These are phyloP conservation scores for Philhelius pedissequus DNA, from an alignment of 2,888 invertebrate species.

Conservation along the genomic window DNA sequence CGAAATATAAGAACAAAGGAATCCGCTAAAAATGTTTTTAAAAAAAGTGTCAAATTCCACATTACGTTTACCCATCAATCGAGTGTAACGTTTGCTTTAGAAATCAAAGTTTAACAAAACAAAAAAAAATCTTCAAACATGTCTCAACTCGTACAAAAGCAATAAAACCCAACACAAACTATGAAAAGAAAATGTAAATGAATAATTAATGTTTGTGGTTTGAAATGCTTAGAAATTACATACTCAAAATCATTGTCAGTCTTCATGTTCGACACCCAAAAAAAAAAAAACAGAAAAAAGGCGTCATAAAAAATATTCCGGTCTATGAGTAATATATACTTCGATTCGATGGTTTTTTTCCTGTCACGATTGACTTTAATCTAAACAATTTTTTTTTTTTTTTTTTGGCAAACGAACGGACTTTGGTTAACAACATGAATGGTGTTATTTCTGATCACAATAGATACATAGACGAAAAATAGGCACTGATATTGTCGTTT, in stretches of 20 bases:
- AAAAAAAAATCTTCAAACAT: neutral
- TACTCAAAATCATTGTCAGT: neutral
- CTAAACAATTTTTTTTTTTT: conserved; percentile 31
- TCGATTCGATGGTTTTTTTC: conserved; percentile 39
- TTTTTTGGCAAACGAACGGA: conserved; percentile 29
- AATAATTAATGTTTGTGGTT: neutral
- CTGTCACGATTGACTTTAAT: conserved; percentile 57
- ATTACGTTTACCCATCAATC: neutral
- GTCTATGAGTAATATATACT: conserved; percentile 65
- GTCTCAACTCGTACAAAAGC: neutral
- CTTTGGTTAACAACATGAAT: neutral
- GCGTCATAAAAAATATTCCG: conserved; percentile 30
- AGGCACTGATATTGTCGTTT: neutral
- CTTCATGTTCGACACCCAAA: neutral
- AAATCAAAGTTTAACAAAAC: neutral
- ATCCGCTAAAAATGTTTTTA: too few species aligned
- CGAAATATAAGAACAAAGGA: neutral
- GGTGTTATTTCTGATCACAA: neutral
- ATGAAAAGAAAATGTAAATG: neutral
- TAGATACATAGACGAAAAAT: neutral
- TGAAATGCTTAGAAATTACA: neutral
- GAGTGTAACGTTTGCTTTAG: neutral
- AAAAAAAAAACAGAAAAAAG: neutral
- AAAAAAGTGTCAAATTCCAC: neutral
- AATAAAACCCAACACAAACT: neutral